phyloP scores from a whole-genome alignment of 1,140 invertebrate species.

The Notospermus geniculatus region DNA sequence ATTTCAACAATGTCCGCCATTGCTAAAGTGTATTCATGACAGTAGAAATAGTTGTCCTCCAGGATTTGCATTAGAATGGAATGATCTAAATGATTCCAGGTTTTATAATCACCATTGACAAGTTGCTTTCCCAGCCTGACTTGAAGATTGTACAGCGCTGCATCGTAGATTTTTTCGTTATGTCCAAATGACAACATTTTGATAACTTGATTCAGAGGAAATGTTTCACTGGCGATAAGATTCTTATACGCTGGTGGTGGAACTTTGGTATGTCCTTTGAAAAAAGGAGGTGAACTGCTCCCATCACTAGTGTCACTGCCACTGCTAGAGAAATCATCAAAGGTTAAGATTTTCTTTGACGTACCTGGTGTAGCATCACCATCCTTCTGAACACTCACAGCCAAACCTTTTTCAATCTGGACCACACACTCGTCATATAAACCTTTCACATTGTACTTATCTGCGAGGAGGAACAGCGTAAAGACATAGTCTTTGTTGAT shows the following conservation, averaged over 20 bases:
- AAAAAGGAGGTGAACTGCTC: neutral
- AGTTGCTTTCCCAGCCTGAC: neutral
- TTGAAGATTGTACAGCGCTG: slow-evolving; percentile 3
- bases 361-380: neutral
- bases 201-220: neutral
- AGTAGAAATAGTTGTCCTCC: slow-evolving; percentile 6
- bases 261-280: neutral
- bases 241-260: neutral
- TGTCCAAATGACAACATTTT: neutral
- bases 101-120: slow-evolving; percentile 2
- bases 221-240: neutral
- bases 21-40: slow-evolving; percentile 1
- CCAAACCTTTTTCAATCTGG: slow-evolving; percentile 9
- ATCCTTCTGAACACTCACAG: neutral
- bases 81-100: neutral
- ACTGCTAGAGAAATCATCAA: neutral
- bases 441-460: slow-evolving; percentile 7
- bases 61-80: neutral
- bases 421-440: slow-evolving; percentile 4
- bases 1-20: no score
- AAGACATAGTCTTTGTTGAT: slow-evolving; percentile 11
- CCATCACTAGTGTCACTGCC: neutral
- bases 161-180: slow-evolving; percentile 10
- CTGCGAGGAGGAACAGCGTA: slow-evolving; percentile 1
- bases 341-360: neutral